Evolutionary conservation across 2,113 vertebrate genomes (phyloP), one percentile per base, ranked within the genome.

Genomic region (Fulica atra): DNA sequence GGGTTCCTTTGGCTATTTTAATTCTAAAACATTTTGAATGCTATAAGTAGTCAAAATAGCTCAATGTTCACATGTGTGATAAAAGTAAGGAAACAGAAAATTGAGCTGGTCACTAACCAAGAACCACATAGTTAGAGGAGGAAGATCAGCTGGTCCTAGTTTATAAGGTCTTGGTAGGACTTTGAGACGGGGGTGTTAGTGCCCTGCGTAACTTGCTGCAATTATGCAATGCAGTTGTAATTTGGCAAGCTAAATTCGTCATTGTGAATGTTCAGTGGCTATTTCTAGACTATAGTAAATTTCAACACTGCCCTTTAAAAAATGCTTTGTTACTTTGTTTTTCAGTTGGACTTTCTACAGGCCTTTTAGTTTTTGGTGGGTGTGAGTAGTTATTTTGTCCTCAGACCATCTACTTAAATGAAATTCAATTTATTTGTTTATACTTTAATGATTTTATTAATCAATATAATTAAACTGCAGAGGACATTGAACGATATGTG

Each of bases 81-180:
- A 77, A 96, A 95, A 93, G 70, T 40, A 79, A 78, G n/a, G 78
- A 33, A 88, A 57, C 20, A 65, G 54, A 87, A 76, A 90, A 73
- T 35, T 69, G 40, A 92, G 44, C 53, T 28, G 29, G 26, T 13
- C 44, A n/a, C 20, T 88, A 72, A 60, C 51, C 79, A 81, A 89
- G 78, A 79, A 72, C 11, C 0, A 0, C n/a, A 57, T 13, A 61
- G 51, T 44, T 31, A 50, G n/a, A 73, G 46, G 15, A 73, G 42
- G 61, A 16, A 35, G 24, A n/a, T 92, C 38, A n/a, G 5, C 65
- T 65, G 48, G 20, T 60, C 38, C 51, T 60, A 11, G n/a, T 91
- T 87, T 64, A 16, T 42, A 86, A 64, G 7, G 57, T 60, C 65
- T 70, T 51, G 25, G 35, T 70, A 68, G 46, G 51, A n/a, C 61